These are phyloP conservation scores for Drosophila ficusphila DNA, from an alignment of 1,140 invertebrate species.

Conservation along the genomic window DNA sequence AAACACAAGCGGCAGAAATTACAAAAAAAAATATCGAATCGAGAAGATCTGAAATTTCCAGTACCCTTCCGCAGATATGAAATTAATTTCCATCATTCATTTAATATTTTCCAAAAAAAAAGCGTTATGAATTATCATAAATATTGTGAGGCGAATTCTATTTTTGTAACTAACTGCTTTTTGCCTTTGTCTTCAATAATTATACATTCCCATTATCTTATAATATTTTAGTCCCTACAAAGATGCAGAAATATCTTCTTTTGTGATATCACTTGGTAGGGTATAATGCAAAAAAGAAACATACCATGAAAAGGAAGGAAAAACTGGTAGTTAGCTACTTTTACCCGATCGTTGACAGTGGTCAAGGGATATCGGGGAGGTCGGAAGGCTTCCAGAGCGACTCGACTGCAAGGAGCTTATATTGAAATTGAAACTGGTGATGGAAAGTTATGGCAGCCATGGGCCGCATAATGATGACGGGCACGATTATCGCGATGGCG, in stretches of 20 bases:
- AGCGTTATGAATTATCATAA: too few relatives aligned
- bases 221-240: too few relatives aligned
- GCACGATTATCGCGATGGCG: constrained; percentile 43
- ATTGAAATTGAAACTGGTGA: constrained; percentile 76
- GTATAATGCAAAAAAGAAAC: constrained; percentile 21
- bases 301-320: constrained; percentile 26
- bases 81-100: too few relatives aligned
- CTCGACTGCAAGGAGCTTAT: constrained; percentile 30
- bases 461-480: constrained; percentile 52
- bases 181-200: too few relatives aligned
- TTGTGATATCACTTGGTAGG: background rate
- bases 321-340: constrained; percentile 76
- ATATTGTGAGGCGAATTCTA: too few relatives aligned
- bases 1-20: constrained; percentile 1
- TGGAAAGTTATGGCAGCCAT: constrained; percentile 68
- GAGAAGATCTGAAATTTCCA: background rate
- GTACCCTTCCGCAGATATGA: too few relatives aligned
- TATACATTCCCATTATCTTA: too few relatives aligned
- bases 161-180: too few relatives aligned
- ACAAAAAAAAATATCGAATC: background rate
- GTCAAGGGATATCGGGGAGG: constrained; percentile 20
- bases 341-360: constrained; percentile 48
- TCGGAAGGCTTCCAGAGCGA: background rate
- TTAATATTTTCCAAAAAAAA: too few relatives aligned
- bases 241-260: background rate